These are phyloP conservation scores for Carassius gibelio DNA, from an alignment of 2,113 vertebrate genomes.

Conservation along the genomic window DNA sequence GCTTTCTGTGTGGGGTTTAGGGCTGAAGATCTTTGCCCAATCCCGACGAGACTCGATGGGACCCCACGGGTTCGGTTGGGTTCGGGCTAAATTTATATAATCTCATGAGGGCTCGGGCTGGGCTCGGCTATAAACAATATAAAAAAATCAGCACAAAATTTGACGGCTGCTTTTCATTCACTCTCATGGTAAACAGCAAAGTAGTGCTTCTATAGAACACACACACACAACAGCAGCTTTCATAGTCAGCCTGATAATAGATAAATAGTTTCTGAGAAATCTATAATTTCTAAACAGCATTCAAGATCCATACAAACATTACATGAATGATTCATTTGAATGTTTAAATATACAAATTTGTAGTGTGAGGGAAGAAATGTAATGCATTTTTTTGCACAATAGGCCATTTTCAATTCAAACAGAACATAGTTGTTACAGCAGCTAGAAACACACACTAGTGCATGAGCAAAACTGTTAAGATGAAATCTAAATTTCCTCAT, in stretches of 20 bases:
- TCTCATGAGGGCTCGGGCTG: no score
- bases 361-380: background rate
- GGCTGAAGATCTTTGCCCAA: no score
- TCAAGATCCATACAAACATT: background rate
- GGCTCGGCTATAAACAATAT: no score
- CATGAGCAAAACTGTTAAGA: background rate
- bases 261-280: background rate
- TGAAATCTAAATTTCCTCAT: background rate
- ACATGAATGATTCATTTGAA: slow-evolving; percentile 6
- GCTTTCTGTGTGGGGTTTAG: no score
- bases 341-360: background rate
- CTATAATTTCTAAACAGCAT: background rate
- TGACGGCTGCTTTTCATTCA: background rate
- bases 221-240: background rate
- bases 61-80: no score
- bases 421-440: background rate
- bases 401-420: background rate
- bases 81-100: no score
- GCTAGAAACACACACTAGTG: background rate
- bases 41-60: no score
- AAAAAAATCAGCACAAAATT: background rate
- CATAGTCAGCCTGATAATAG: background rate
- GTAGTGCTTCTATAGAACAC: background rate
- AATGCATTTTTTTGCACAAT: background rate
- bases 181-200: background rate